Evolutionary conservation across 2,888 invertebrate genomes (phyloP).

Genomic region (Mantis religiosa): DNA sequence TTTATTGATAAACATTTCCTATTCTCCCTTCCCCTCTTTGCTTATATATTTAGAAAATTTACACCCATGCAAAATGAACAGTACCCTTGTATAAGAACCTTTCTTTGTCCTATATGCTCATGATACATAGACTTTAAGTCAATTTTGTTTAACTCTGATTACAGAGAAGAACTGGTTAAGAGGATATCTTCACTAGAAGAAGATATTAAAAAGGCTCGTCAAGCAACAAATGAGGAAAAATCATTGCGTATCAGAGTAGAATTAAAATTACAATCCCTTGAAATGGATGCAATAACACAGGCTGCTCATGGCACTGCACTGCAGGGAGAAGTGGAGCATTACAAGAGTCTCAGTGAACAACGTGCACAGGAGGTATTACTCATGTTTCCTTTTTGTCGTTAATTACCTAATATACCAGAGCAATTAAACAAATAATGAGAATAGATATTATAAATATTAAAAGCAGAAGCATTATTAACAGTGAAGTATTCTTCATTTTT

Average conservation of each 20-base stretch:
- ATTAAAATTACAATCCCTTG: constrained; percentile 47
- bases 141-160: neutral
- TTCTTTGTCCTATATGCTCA: no score
- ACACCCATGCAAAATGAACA: no score
- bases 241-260: constrained; percentile 53
- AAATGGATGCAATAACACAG: constrained; percentile 40
- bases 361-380: constrained; percentile 40
- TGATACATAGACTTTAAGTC: no score
- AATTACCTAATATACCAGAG: neutral
- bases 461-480: no score
- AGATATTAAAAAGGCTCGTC: constrained; percentile 45
- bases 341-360: constrained; percentile 41
- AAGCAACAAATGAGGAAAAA: constrained; percentile 53
- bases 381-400: neutral
- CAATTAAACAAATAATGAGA: no score
- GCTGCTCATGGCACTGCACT: constrained; percentile 35
- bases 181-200: constrained; percentile 41
- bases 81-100: no score
- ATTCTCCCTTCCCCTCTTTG: no score
- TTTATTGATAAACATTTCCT: no score
- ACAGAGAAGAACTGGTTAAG: neutral
- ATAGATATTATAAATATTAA: no score
- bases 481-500: no score
- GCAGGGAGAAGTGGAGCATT: constrained; percentile 40
- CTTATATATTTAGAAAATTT: no score